A percentile compares a stretch with the other conserved stretches of the same genome.
These are phyloP conservation scores for Neodiprion lecontei DNA, from an alignment of 1,140 invertebrate species.

Conservation along the genomic window DNA sequence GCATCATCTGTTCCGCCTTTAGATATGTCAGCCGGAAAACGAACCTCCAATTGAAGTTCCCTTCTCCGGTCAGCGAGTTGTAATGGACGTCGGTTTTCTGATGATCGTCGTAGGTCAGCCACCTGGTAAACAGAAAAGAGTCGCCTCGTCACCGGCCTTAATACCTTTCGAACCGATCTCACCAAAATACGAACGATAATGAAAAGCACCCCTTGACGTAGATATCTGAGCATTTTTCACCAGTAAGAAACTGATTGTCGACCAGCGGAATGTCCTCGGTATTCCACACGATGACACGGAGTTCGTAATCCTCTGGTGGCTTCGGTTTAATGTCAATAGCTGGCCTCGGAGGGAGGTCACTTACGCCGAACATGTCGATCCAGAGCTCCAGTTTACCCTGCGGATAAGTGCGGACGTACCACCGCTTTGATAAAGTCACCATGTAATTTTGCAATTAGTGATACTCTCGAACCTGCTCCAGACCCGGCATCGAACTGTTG, in stretches of 20 bases:
- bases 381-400: constrained; percentile 89
- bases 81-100: constrained; percentile 87
- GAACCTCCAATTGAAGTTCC: constrained; percentile 92
- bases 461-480: constrained; percentile 73
- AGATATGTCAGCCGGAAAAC: constrained; percentile 84
- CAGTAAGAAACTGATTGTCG: constrained; percentile 80
- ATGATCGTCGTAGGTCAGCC: constrained; percentile 75
- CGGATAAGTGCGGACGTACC: constrained; percentile 19
- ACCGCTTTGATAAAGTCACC: neutral
- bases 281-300: constrained; percentile 85
- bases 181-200: neutral
- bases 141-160: neutral
- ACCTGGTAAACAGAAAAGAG: constrained; percentile 62
- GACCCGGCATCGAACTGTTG: constrained; percentile 76
- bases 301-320: constrained; percentile 78
- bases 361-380: constrained; percentile 85
- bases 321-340: constrained; percentile 80
- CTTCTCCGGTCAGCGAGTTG: constrained; percentile 80
- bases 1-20: constrained; percentile 78
- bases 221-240: constrained; percentile 84
- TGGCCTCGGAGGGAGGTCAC: constrained; percentile 66
- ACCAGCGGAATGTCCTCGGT: constrained; percentile 76
- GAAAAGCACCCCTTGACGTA: constrained; percentile 80
- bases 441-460: constrained; percentile 2
- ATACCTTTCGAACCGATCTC: too few species aligned